Conservation (phyloP, 1,140 invertebrate species). For the Drosophila dunni region DNA sequence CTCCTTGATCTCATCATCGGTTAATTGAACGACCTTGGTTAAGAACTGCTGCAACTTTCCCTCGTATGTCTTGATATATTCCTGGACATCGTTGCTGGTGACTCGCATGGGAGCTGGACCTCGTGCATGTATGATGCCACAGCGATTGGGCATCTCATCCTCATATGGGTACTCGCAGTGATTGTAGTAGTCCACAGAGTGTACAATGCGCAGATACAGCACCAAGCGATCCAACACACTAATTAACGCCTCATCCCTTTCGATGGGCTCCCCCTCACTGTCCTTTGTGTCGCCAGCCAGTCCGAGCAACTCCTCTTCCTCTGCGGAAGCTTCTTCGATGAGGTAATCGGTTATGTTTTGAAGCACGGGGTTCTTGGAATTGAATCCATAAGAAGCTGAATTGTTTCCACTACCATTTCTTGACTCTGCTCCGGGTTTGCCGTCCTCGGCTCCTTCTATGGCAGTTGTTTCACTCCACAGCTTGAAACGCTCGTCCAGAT, state of each 20-base stretch:
- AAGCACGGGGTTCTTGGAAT: slow-evolving; percentile 97
- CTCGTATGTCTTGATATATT: slow-evolving; percentile 93
- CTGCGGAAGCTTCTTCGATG: slow-evolving; percentile 98
- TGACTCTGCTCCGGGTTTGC: slow-evolving; percentile 64
- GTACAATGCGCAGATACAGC: slow-evolving; percentile 97
- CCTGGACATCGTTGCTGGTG: slow-evolving; percentile 88
- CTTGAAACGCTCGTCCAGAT: slow-evolving; percentile 93
- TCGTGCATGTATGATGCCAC: slow-evolving; percentile 98
- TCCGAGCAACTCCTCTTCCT: slow-evolving; percentile 98
- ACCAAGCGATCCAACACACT: slow-evolving; percentile 92
- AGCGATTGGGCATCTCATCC: slow-evolving; percentile 99
- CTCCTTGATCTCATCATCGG: slow-evolving; percentile 93
- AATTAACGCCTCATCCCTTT: slow-evolving; percentile 91
- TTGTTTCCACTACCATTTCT: slow-evolving; percentile 65
- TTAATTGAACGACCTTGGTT: slow-evolving; percentile 88
- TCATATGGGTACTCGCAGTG: slow-evolving; percentile 99
- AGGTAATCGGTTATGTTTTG: slow-evolving; percentile 99
- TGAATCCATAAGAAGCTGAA: slow-evolving; percentile 89
- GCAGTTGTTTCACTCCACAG: slow-evolving; percentile 88
- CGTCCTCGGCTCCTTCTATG: slow-evolving; percentile 66
- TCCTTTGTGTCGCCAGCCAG: slow-evolving; percentile 87
- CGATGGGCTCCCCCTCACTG: slow-evolving; percentile 87
- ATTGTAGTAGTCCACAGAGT: slow-evolving; percentile 99
- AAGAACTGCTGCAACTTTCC: slow-evolving; percentile 95
- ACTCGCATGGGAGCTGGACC: slow-evolving; percentile 94